Evolutionary conservation across 2,888 invertebrate species (phyloP).

Genomic region (Sisyra terminalis): DNA sequence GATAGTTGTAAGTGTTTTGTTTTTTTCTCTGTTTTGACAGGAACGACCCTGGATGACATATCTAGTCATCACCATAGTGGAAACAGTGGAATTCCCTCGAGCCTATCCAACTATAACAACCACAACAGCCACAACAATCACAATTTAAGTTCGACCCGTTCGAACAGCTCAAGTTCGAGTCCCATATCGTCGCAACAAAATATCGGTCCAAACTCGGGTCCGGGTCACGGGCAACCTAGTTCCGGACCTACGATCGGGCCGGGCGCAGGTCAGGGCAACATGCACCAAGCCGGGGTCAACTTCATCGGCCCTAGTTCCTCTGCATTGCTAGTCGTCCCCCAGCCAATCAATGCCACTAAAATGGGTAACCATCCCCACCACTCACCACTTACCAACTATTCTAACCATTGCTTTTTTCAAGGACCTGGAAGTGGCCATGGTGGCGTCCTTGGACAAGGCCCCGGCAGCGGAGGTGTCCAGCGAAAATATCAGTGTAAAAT

Average conservation of each 20-base stretch:
- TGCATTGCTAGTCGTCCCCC: slow-evolving; percentile 73
- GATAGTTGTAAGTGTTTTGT: too few species aligned
- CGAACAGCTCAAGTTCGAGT: slow-evolving; percentile 4
- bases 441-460: slow-evolving; percentile 20
- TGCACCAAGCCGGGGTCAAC: slow-evolving; percentile 20
- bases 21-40: not conserved
- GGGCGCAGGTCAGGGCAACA: not conserved
- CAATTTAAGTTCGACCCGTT: slow-evolving; percentile 5
- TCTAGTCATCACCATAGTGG: slow-evolving; percentile 4
- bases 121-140: slow-evolving; percentile 1
- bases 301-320: slow-evolving; percentile 37
- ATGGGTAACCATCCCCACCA: slow-evolving; percentile 27
- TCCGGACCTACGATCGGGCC: not conserved
- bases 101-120: not conserved
- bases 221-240: not conserved
- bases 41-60: slow-evolving; percentile 7
- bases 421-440: slow-evolving; percentile 20
- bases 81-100: not conserved
- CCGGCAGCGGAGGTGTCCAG: slow-evolving; percentile 18
- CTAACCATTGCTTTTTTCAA: slow-evolving; percentile 19
- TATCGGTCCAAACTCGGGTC: not conserved
- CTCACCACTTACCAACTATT: slow-evolving; percentile 13
- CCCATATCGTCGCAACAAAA: slow-evolving; percentile 3
- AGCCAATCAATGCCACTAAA: slow-evolving; percentile 60
- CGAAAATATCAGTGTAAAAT: slow-evolving; percentile 92